A percentile compares a stretch with the other conserved stretches of the same genome.
Evolutionary conservation across 2,888 invertebrate genomes (phyloP).

Genomic region (Melipona bicolor): DNA sequence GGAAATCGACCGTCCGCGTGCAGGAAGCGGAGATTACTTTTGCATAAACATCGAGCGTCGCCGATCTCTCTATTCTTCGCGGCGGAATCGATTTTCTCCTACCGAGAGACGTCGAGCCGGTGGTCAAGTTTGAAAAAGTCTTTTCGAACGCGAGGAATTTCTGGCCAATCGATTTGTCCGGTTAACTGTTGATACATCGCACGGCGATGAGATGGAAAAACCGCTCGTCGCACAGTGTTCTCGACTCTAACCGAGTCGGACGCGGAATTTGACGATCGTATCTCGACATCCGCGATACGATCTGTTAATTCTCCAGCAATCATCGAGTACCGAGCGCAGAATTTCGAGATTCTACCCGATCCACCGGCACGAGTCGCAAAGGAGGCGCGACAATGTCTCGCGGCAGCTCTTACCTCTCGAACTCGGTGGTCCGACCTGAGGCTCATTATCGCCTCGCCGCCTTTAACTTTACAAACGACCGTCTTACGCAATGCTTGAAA

Average conservation of each 20-base stretch:
- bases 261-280: slow-evolving; percentile 40
- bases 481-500: slow-evolving; percentile 78
- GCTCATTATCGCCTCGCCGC: slow-evolving; percentile 72
- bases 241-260: slow-evolving; percentile 45
- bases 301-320: slow-evolving; percentile 40
- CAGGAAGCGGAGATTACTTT: slow-evolving; percentile 67
- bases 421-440: slow-evolving; percentile 63
- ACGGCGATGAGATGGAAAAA: neutral
- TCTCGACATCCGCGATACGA: slow-evolving; percentile 23
- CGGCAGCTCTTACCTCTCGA: slow-evolving; percentile 37
- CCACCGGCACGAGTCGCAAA: slow-evolving; percentile 28
- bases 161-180: neutral
- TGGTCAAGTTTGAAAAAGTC: neutral
- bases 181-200: neutral
- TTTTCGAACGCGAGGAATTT: neutral
- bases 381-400: slow-evolving; percentile 44
- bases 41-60: slow-evolving; percentile 52
- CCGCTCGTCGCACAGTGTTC: slow-evolving; percentile 12
- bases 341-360: slow-evolving; percentile 52
- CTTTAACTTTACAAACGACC: slow-evolving; percentile 66
- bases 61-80: slow-evolving; percentile 13
- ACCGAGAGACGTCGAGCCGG: neutral
- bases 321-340: slow-evolving; percentile 37
- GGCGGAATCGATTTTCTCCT: slow-evolving; percentile 3
- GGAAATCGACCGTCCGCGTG: slow-evolving; percentile 65